Evolutionary conservation across 2,888 invertebrate genomes (phyloP).

Genomic region (Carpatolechia fugitivella): DNA sequence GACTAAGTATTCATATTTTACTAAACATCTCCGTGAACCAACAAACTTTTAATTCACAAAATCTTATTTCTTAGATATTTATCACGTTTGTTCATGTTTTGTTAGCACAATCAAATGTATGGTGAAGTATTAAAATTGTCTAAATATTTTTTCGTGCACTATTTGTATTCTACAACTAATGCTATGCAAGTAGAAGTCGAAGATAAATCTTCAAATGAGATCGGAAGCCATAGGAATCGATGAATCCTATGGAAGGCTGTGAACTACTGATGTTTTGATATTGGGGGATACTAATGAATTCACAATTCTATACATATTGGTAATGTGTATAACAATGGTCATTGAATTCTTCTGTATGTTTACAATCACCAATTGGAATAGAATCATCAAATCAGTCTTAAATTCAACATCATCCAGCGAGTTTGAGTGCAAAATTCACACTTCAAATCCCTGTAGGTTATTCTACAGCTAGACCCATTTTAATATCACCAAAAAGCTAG

Average conservation of each 20-base stretch:
- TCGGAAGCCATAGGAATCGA: conserved; percentile 28
- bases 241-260: conserved; percentile 35
- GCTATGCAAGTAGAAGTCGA: conserved; percentile 25
- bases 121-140: conserved; percentile 10
- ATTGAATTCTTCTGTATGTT: conserved; percentile 22
- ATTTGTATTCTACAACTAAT: conserved; percentile 26
- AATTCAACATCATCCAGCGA: conserved; percentile 2
- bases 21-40: background rate
- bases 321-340: conserved; percentile 11
- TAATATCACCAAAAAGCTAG: background rate
- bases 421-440: conserved; percentile 9
- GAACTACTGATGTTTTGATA: conserved; percentile 33
- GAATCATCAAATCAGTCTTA: background rate
- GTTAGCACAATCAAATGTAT: conserved; percentile 24
- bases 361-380: background rate
- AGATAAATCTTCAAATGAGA: conserved; percentile 6
- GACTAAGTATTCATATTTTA: too few relatives aligned
- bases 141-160: conserved; percentile 37
- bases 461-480: background rate
- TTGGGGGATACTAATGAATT: conserved; percentile 47
- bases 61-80: conserved; percentile 1
- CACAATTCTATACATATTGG: conserved; percentile 34
- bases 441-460: background rate
- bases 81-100: conserved; percentile 19
- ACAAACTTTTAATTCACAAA: conserved; percentile 4